These are phyloP conservation scores for Dynastes tityus DNA, from an alignment of 2,888 invertebrate species.

Conservation along the genomic window DNA sequence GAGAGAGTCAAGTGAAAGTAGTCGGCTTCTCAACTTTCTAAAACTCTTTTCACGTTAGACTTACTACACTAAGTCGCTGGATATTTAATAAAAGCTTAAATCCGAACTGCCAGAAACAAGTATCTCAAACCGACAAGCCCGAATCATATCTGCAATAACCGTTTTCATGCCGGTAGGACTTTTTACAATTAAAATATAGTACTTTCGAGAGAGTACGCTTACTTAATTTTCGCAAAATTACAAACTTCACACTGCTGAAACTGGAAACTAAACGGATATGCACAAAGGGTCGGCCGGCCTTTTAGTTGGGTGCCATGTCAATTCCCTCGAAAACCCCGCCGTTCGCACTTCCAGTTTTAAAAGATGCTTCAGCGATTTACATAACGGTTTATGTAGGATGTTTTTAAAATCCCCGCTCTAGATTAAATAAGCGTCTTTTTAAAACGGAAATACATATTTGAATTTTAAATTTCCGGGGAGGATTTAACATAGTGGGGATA, in stretches of 20 bases:
- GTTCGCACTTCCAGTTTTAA: constrained; percentile 1
- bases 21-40: background rate
- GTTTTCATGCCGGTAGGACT: background rate
- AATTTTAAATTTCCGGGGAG: constrained; percentile 30
- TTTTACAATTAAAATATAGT: constrained; percentile 33
- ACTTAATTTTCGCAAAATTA: constrained; percentile 36
- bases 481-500: constrained; percentile 1
- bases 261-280: constrained; percentile 11
- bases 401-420: constrained; percentile 18
- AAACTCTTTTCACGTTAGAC: constrained; percentile 18
- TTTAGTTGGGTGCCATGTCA: constrained; percentile 5
- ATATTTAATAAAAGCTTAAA: constrained; percentile 22
- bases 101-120: background rate
- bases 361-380: constrained; percentile 21
- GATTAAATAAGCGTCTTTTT: constrained; percentile 31
- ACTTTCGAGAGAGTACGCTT: background rate
- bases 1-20: background rate
- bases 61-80: background rate
- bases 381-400: constrained; percentile 27
- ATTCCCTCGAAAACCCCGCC: background rate
- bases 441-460: constrained; percentile 31
- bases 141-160: background rate
- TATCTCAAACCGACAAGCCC: background rate
- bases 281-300: constrained; percentile 2
- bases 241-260: constrained; percentile 25